Evolutionary conservation across 2,797 vertebrate genomes (phyloP).

Genomic region (Acanthurus tractus): DNA sequence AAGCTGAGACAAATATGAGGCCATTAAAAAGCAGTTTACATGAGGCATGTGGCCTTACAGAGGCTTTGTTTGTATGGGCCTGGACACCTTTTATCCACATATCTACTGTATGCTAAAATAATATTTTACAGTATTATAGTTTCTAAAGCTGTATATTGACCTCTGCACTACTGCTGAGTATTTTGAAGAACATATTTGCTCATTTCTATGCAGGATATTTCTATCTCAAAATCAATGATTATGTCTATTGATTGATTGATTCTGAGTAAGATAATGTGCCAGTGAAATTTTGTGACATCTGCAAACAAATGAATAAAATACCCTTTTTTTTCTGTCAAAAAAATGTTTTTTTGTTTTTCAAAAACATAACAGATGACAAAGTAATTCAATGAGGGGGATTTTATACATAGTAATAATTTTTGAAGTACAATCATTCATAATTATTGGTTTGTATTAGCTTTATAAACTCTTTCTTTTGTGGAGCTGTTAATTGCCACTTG

Average conservation of each 20-base stretch:
- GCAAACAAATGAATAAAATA: conserved; percentile 42
- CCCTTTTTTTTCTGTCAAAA: conserved; percentile 18
- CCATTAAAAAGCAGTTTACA: conserved; percentile 18
- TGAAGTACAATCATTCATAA: not conserved
- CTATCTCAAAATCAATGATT: conserved; percentile 15
- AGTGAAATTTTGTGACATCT: conserved; percentile 49
- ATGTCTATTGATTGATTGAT: conserved; percentile 24
- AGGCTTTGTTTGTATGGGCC: not conserved
- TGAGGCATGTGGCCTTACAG: not conserved
- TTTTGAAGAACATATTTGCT: conserved; percentile 20
- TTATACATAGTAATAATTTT: not conserved
- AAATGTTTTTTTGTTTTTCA: not conserved
- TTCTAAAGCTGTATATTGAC: conserved; percentile 12
- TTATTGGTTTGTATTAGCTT: too few relatives aligned
- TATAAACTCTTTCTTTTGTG: not conserved
- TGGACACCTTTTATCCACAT: conserved; percentile 2
- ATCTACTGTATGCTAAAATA: conserved; percentile 5
- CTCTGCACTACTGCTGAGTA: conserved; percentile 39
- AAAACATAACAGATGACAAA: not conserved
- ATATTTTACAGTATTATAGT: conserved; percentile 40
- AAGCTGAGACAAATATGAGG: not conserved
- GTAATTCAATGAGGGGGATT: too few relatives aligned
- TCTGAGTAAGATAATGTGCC: conserved; percentile 44
- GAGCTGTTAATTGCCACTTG: not conserved
- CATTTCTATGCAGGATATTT: conserved; percentile 29